These are phyloP conservation scores for Eupithecia exiguata DNA, from an alignment of 2,888 invertebrate species.

Conservation along the genomic window DNA sequence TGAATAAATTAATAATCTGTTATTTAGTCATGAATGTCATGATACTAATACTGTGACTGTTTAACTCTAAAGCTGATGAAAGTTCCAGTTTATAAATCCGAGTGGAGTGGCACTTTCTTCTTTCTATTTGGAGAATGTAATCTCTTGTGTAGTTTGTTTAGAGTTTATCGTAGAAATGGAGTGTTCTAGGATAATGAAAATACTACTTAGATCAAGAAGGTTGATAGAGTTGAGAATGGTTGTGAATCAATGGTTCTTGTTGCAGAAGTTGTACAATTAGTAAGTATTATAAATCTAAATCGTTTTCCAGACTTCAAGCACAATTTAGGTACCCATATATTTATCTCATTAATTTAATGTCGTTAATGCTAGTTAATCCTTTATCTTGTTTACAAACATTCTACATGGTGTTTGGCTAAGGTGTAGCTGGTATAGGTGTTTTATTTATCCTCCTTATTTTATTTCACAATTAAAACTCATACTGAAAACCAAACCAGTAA, in stretches of 20 bases:
- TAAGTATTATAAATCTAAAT: constrained; percentile 38
- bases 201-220: constrained; percentile 42
- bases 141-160: constrained; percentile 49
- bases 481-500: neutral
- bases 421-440: neutral
- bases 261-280: constrained; percentile 57
- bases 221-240: constrained; percentile 68
- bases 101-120: constrained; percentile 31
- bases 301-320: constrained; percentile 25
- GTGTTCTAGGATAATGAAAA: constrained; percentile 43
- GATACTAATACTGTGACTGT: constrained; percentile 31
- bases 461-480: neutral
- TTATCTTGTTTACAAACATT: too few species aligned
- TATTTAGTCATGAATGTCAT: constrained; percentile 29
- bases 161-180: constrained; percentile 41
- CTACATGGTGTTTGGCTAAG: too few species aligned
- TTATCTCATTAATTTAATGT: constrained; percentile 2
- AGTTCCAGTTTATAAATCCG: constrained; percentile 22
- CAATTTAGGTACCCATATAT: constrained; percentile 8
- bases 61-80: constrained; percentile 27
- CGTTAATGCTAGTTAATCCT: neutral
- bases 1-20: constrained; percentile 32
- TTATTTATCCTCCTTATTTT: neutral
- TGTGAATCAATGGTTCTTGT: constrained; percentile 72
- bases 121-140: constrained; percentile 42